These are phyloP conservation scores for Piezodorus guildinii DNA, from an alignment of 1,140 invertebrate genomes.

Conservation along the genomic window DNA sequence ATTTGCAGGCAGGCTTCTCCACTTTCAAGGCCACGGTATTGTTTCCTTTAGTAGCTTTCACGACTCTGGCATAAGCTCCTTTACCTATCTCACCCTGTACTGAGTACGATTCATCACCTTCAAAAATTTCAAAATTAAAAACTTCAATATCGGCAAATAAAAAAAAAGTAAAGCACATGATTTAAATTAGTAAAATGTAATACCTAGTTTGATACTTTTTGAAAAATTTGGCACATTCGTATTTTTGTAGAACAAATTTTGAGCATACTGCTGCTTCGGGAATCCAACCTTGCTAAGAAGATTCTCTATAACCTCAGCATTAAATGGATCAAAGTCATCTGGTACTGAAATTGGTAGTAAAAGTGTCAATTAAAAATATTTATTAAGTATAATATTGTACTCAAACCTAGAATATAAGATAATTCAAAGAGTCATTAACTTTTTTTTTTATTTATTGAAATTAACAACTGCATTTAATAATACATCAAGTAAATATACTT, in stretches of 20 bases:
- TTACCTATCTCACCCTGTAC: constrained; percentile 28
- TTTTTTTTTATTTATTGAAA: too few relatives aligned
- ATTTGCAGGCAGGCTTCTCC: constrained; percentile 62
- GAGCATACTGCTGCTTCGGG: constrained; percentile 11
- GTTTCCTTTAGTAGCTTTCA: constrained; percentile 21
- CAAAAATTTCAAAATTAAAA: neutral
- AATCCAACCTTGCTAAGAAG: constrained; percentile 18
- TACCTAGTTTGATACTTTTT: constrained; percentile 27
- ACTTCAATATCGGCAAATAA: neutral
- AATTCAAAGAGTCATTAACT: too few relatives aligned
- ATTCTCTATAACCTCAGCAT: constrained; percentile 4
- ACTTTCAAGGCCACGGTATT: constrained; percentile 28
- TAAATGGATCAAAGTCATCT: constrained; percentile 16
- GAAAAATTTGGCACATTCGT: constrained; percentile 15
- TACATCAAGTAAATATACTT: too few relatives aligned
- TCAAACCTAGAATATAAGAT: too few relatives aligned
- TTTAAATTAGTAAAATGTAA: neutral
- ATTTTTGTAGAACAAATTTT: neutral
- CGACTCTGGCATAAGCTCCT: constrained; percentile 30
- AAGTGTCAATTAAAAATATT: too few relatives aligned
- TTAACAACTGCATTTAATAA: too few relatives aligned
- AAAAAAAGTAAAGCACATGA: neutral
- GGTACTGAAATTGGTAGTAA: neutral
- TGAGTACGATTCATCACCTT: constrained; percentile 25
- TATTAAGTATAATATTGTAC: too few relatives aligned